A percentile compares a stretch with the other conserved stretches of the same genome.
Evolutionary conservation across 2,113 vertebrate species (phyloP).

Genomic region (Python bivittatus): DNA sequence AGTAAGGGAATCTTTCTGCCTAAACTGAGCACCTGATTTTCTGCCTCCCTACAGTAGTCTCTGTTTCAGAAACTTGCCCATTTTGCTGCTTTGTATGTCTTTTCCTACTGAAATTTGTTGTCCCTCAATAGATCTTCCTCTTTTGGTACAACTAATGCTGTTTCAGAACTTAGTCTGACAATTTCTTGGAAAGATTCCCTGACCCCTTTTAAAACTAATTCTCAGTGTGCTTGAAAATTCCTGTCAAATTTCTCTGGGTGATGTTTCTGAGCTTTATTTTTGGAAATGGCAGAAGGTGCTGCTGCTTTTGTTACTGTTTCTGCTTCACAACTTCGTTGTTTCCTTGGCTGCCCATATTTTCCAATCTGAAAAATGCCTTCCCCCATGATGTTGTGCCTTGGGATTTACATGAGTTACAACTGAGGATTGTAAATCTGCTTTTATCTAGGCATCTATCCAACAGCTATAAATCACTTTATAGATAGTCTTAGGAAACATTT

Average conservation of each 20-base stretch:
- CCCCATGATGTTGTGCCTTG: neutral
- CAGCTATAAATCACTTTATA: neutral
- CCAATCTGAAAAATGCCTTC: neutral
- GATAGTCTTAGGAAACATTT: neutral
- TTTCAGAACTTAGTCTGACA: neutral
- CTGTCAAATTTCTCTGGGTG: neutral
- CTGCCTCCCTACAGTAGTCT: neutral
- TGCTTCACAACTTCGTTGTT: neutral
- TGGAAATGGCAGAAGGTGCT: neutral
- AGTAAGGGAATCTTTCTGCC: neutral
- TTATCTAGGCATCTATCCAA: neutral
- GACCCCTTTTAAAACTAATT: neutral
- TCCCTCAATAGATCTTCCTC: neutral
- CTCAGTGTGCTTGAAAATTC: neutral
- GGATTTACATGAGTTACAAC: neutral
- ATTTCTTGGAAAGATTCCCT: neutral
- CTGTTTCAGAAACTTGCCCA: neutral
- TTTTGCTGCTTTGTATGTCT: too few species aligned
- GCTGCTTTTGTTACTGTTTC: neutral
- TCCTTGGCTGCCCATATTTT: neutral
- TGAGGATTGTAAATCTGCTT: neutral
- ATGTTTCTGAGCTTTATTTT: neutral
- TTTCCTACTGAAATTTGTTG: neutral
- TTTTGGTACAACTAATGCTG: neutral
- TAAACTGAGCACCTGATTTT: neutral